phyloP scores from a whole-genome alignment of 2,888 invertebrate genomes.

The Megaustenia siamemsis region DNA sequence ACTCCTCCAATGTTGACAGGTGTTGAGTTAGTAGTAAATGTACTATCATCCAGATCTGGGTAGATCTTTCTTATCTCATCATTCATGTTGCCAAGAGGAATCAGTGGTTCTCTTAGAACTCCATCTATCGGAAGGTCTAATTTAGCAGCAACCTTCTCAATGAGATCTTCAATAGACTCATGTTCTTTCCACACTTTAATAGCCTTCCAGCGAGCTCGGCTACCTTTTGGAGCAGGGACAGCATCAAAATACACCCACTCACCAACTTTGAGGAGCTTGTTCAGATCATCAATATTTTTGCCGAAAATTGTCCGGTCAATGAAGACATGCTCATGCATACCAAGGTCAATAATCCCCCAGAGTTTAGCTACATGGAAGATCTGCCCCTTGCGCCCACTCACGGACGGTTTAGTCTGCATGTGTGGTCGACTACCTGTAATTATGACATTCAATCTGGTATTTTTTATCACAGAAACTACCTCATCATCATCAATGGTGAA shows the following conservation, averaged over 20 bases:
- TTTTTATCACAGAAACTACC: slow-evolving; percentile 76
- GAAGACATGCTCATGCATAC: slow-evolving; percentile 81
- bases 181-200: slow-evolving; percentile 80
- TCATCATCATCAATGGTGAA: slow-evolving; percentile 77
- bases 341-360: slow-evolving; percentile 80
- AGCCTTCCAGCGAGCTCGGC: slow-evolving; percentile 79
- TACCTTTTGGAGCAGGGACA: slow-evolving; percentile 79
- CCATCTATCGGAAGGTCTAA: slow-evolving; percentile 69
- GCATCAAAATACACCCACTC: slow-evolving; percentile 80
- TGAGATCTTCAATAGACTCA: slow-evolving; percentile 76
- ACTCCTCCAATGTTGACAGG: slow-evolving; percentile 71
- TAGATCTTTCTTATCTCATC: slow-evolving; percentile 76
- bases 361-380: slow-evolving; percentile 80
- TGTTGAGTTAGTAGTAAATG: slow-evolving; percentile 61
- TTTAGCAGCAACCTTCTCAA: slow-evolving; percentile 71
- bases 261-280: slow-evolving; percentile 77
- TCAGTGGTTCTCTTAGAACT: slow-evolving; percentile 61
- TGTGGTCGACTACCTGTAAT: slow-evolving; percentile 78
- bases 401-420: slow-evolving; percentile 69
- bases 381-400: slow-evolving; percentile 77
- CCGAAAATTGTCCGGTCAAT: slow-evolving; percentile 80
- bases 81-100: slow-evolving; percentile 75
- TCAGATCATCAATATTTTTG: slow-evolving; percentile 78
- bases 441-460: slow-evolving; percentile 78
- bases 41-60: slow-evolving; percentile 74